Evolutionary conservation across 2,888 invertebrate species (phyloP).

Genomic region (Calliphora vomitoria): DNA sequence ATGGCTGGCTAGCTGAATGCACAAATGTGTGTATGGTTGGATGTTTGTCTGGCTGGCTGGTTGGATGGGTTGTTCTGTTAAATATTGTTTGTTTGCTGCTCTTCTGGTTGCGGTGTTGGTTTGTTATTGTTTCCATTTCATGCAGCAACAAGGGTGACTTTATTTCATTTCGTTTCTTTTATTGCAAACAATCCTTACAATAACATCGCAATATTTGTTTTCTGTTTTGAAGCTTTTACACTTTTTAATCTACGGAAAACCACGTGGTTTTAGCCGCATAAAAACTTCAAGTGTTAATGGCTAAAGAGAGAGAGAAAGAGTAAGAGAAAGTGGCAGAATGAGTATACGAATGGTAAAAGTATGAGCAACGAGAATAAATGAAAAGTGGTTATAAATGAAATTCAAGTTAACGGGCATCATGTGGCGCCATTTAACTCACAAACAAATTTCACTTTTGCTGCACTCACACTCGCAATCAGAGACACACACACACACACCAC

Average conservation of each 20-base stretch:
- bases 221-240: constrained; percentile 72
- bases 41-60: constrained; percentile 68
- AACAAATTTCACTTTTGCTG: constrained; percentile 75
- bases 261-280: constrained; percentile 74
- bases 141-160: constrained; percentile 67
- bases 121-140: constrained; percentile 70
- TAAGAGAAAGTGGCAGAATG: constrained; percentile 2
- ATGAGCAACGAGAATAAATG: constrained; percentile 7
- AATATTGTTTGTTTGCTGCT: constrained; percentile 64
- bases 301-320: constrained; percentile 24
- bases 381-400: constrained; percentile 71
- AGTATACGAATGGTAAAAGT: background rate
- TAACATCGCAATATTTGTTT: constrained; percentile 65
- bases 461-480: constrained; percentile 15
- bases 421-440: constrained; percentile 77
- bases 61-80: constrained; percentile 66
- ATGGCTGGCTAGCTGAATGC: constrained; percentile 17
- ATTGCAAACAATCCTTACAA: constrained; percentile 54
- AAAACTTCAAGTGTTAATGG: constrained; percentile 58
- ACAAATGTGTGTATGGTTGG: constrained; percentile 46
- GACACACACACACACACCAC: background rate
- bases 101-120: constrained; percentile 68
- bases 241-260: constrained; percentile 74
- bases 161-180: constrained; percentile 28
- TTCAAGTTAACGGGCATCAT: constrained; percentile 82